Evolutionary conservation across 2,797 vertebrate genomes (phyloP).

Genomic region (Sebastes diploproa): DNA sequence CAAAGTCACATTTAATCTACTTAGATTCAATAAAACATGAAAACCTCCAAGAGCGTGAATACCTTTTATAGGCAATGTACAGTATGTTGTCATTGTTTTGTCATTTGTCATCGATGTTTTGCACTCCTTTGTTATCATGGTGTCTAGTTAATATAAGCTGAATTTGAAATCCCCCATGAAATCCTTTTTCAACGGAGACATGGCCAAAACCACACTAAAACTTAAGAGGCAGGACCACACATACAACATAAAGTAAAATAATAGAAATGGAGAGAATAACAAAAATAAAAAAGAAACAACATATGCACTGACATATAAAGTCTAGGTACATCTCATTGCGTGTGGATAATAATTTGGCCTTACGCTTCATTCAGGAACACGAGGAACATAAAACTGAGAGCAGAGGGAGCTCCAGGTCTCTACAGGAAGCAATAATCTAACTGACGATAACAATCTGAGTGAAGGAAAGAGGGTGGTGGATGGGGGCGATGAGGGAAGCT

Average conservation of each 20-base stretch:
- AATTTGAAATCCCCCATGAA: neutral
- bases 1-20: neutral
- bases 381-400: conserved; percentile 56
- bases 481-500: conserved; percentile 25
- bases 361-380: conserved; percentile 38
- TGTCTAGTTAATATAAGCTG: neutral
- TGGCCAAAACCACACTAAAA: neutral
- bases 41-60: neutral
- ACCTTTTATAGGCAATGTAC: neutral
- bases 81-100: neutral
- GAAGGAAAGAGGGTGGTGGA: conserved; percentile 46
- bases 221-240: neutral
- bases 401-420: conserved; percentile 64
- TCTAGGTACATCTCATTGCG: neutral
- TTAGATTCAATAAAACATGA: neutral
- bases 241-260: neutral
- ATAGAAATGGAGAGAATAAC: neutral
- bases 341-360: conserved; percentile 21
- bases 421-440: conserved; percentile 77
- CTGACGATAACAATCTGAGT: conserved; percentile 72
- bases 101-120: neutral
- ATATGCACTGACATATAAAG: neutral
- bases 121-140: neutral
- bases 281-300: neutral
- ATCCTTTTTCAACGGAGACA: neutral